These are phyloP conservation scores for Lerista edwardsae DNA, from an alignment of 2,797 vertebrate genomes.

Conservation along the genomic window DNA sequence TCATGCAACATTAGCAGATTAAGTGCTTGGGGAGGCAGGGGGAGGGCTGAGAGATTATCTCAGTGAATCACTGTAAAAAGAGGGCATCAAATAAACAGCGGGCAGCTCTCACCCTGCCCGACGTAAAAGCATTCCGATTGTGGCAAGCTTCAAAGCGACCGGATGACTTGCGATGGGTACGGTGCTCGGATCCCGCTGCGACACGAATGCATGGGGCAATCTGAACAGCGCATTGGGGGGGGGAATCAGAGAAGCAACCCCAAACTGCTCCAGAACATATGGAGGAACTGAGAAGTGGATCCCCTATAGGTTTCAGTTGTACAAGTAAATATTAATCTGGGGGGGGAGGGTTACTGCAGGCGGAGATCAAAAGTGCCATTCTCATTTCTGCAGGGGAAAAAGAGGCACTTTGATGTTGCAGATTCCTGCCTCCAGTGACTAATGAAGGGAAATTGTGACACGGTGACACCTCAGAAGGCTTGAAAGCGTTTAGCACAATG, in stretches of 20 bases:
- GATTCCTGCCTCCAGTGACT: slow-evolving; percentile 62
- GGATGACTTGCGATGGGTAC: slow-evolving; percentile 45
- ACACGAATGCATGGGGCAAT: slow-evolving; percentile 42
- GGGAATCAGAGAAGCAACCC: slow-evolving; percentile 50
- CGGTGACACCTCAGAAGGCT: slow-evolving; percentile 63
- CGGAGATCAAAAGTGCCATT: slow-evolving; percentile 88
- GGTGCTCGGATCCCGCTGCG: slow-evolving; percentile 48
- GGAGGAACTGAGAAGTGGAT: slow-evolving; percentile 78
- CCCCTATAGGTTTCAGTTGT: slow-evolving; percentile 84
- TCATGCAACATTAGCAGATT: slow-evolving; percentile 67
- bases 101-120: slow-evolving; percentile 49
- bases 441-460: slow-evolving; percentile 73
- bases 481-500: slow-evolving; percentile 61
- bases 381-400: slow-evolving; percentile 81
- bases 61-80: slow-evolving; percentile 57
- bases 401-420: slow-evolving; percentile 84
- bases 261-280: slow-evolving; percentile 77
- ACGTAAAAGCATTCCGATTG: slow-evolving; percentile 54
- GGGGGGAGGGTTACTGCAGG: slow-evolving; percentile 71
- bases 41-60: slow-evolving; percentile 64
- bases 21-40: slow-evolving; percentile 54
- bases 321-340: slow-evolving; percentile 87
- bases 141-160: slow-evolving; percentile 65
- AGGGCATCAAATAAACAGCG: slow-evolving; percentile 71
- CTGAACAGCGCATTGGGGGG: slow-evolving; percentile 38